phyloP scores from a whole-genome alignment of 2,113 vertebrate genomes.

The Narcine bancroftii region DNA sequence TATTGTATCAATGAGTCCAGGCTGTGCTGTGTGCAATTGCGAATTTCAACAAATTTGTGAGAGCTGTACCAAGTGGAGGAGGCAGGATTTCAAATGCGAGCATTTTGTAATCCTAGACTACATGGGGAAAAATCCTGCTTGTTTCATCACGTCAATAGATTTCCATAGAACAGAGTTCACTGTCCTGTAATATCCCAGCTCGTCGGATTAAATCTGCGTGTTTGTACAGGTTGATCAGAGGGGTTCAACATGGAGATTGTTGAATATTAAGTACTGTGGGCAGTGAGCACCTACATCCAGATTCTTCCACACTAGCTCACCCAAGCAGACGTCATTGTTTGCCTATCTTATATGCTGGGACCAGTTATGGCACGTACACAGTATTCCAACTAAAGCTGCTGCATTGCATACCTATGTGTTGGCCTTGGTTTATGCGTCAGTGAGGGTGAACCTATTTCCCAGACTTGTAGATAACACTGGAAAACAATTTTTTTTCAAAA shows the following conservation, averaged over 20 bases:
- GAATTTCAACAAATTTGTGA: background rate
- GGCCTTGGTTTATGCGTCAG: background rate
- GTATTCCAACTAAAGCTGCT: background rate
- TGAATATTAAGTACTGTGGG: background rate
- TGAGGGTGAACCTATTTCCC: no score
- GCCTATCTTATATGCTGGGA: background rate
- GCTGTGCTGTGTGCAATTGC: background rate
- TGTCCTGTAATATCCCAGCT: background rate
- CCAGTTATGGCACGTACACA: background rate
- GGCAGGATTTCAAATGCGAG: background rate
- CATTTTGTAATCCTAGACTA: background rate
- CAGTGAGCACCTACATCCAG: background rate
- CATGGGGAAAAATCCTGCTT: background rate
- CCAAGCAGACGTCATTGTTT: background rate
- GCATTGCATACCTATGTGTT: background rate
- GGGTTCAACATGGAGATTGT: background rate
- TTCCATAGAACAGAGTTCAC: background rate
- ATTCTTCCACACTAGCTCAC: background rate
- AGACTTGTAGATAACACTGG: background rate
- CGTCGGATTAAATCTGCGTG: background rate
- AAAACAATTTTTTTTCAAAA: no score
- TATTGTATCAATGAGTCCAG: background rate
- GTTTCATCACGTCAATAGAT: background rate
- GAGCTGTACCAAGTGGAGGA: background rate
- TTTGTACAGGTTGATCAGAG: background rate